Evolutionary conservation across 2,797 vertebrate genomes (phyloP), one percentile per base, ranked within the genome.

Genomic region (Ataeniobius toweri): DNA sequence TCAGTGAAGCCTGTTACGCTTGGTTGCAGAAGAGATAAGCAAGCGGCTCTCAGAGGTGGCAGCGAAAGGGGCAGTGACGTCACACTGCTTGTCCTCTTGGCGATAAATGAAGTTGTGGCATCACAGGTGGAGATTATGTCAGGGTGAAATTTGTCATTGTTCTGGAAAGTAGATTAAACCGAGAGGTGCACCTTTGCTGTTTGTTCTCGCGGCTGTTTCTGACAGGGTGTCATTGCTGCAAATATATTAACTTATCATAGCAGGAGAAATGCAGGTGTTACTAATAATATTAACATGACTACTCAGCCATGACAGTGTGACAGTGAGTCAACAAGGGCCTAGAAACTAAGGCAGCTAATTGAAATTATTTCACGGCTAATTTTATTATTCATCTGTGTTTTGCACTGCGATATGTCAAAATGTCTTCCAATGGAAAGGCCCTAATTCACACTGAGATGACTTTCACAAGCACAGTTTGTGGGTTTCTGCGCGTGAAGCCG

Each of bases 11-110:
- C 81, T 83, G 91, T 92, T 91, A 85, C 59, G 82, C 77, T 76
- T 20, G 80, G 80, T 85, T 82, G 88, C 77, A 61, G 73, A 53
- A n/a, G 82, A 91, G 92, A 92, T 93, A 92, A 94, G 88, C 26
- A 10, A 53, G 72, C 61, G 20, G 79, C 79, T 76, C 86, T 80
- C 75, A 39, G 70, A 12, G 73, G 82, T 39, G 83, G 83, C 26
- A 51, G 77, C 2, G 53, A 63, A 48, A 31, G 50, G 59, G 72
- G 10, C 10, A 0, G 67, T 91, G 90, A 92, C 81, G 81, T 90
- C 90, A 91, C 68, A 13, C 36, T 3, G 31, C 85, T 80, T 5
- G 28, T 16, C 67, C 70, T 53, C 0, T 50, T 81, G 82, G 53
- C 50, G n/a, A 63, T 68, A 84, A 86, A 90, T 84, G 24, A 88